phyloP scores from a whole-genome alignment of 2,113 vertebrate genomes.

The Ochotona princeps region DNA sequence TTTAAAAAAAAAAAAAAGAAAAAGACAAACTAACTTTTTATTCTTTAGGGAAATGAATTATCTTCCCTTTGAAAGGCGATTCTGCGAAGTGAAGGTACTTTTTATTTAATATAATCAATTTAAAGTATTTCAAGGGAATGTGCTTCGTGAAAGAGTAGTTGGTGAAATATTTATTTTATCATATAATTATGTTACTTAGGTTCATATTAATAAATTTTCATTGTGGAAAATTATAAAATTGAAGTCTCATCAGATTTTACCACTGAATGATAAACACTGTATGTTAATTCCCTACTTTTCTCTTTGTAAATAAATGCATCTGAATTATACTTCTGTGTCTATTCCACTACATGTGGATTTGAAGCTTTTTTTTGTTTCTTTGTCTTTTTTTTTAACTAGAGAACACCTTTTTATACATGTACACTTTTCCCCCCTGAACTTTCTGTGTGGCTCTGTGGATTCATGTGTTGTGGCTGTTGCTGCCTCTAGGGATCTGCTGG shows the following conservation, averaged over 20 bases:
- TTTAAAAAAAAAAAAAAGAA: too few relatives aligned
- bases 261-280: not conserved
- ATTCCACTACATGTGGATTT: not conserved
- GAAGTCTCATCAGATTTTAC: conserved; percentile 33
- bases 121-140: conserved; percentile 32
- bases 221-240: conserved; percentile 29
- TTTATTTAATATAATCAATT: conserved; percentile 39
- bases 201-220: conserved; percentile 20
- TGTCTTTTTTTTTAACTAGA: not conserved
- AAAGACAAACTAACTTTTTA: conserved; percentile 19
- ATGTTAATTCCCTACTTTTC: not conserved
- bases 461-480: not conserved
- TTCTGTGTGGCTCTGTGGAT: not conserved
- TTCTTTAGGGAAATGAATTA: conserved; percentile 56
- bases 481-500: not conserved
- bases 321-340: not conserved
- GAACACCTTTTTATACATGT: not conserved
- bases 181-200: conserved; percentile 39
- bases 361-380: too few relatives aligned
- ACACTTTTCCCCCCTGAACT: not conserved
- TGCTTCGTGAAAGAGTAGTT: conserved; percentile 35
- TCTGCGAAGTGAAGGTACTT: conserved; percentile 10
- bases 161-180: conserved; percentile 50
- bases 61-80: not conserved
- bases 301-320: not conserved